These are phyloP conservation scores for Iguana delicatissima DNA, from an alignment of 2,797 vertebrate species.

Conservation along the genomic window DNA sequence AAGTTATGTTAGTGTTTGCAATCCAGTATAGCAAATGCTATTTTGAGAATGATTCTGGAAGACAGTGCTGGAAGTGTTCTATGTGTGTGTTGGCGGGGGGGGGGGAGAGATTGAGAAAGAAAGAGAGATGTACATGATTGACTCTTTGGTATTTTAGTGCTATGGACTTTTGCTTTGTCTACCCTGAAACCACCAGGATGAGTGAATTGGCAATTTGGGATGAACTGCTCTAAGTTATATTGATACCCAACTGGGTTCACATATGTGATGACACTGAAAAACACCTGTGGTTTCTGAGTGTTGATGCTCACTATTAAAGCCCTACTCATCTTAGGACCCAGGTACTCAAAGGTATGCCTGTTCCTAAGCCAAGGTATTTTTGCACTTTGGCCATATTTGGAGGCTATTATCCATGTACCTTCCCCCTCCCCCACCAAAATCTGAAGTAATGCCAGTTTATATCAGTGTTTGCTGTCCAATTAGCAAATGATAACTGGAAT, in stretches of 20 bases:
- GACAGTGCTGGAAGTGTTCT: background rate
- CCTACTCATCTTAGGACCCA: background rate
- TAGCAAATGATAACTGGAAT: constrained; percentile 23
- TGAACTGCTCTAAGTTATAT: background rate
- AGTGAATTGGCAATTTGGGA: too few species aligned
- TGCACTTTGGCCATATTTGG: background rate
- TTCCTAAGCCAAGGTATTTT: background rate
- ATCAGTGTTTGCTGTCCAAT: background rate
- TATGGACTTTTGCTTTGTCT: background rate
- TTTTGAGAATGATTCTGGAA: background rate
- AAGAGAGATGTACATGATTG: background rate
- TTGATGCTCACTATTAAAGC: background rate
- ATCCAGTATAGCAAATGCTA: constrained; percentile 30
- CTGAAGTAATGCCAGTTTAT: background rate
- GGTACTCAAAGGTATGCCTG: background rate
- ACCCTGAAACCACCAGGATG: background rate
- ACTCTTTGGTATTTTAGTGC: background rate
- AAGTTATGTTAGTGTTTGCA: background rate
- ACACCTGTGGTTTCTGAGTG: too few species aligned
- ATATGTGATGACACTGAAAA: too few species aligned
- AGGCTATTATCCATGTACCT: background rate
- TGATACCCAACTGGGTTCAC: background rate
- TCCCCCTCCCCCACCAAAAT: too few species aligned
- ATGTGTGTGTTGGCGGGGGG: too few species aligned
- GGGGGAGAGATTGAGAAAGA: too few species aligned